Evolutionary conservation across 1,140 invertebrate species (phyloP), one percentile per base, ranked within the genome.

Genomic region (Holcopasites calliopsidis): DNA sequence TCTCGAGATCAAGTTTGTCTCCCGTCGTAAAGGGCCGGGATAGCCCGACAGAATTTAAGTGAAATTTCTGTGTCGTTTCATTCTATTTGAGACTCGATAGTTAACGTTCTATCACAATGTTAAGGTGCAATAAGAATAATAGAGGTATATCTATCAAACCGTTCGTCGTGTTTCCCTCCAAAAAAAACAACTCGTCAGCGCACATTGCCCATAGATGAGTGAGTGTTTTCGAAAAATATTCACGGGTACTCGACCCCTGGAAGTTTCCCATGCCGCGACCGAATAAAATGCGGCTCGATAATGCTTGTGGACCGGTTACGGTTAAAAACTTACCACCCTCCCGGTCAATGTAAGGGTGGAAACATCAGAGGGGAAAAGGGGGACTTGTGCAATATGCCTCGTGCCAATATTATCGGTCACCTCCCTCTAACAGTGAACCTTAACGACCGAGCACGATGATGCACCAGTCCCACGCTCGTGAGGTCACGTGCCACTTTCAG

Each of bases 381-480:
- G 55, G 72, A 49, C 42, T 28, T 10, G 68, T 16, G 76, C 89
- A 90, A 90, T 90, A 90, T 90, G 89, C 79, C 88, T 83, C 87
- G 88, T 89, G 89, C 88, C 88, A 90, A 85, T 80, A 86, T 86
- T 81, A 85, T 81, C 83, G 79, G 50, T n/a, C 50, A 23, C 58
- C 68, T 72, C 82, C 79, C 78, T 64, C 66, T 73, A n/a, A 23
- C 66, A 70, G 78, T 55, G 74, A 78, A 78, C 81, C 80, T 79
- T 83, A 79, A 85, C 84, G 85, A 86, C 60, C 76, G 66, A 74
- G 33, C 72, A 77, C 70, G 76, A 79, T 54, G 71, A 76, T 83
- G 77, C 80, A 85, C 83, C 76, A 88, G 86, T 90, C 89, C 87
- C 89, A 90, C 88, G 88, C 86, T 88, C 52, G 58, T 52, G 28